Evolutionary conservation across 2,797 vertebrate genomes (phyloP), one percentile per base, ranked within the genome.

Genomic region (Acridotheres tristis): DNA sequence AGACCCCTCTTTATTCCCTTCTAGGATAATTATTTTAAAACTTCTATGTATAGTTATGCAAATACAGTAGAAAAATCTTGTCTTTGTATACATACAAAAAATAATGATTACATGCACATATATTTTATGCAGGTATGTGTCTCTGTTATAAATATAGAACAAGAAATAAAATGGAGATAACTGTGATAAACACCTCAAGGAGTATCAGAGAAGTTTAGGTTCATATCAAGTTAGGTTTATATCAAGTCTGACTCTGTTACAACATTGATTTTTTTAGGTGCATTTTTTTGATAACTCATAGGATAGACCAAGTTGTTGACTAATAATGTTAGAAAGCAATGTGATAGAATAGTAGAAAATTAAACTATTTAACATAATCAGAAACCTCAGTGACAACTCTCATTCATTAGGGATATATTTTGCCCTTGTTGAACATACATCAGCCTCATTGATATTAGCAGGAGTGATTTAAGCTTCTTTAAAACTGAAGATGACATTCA

Each of bases 401-500:
- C 21, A 76, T 67, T 75, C 40, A 53, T 69, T 62, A 80, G 25
- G 58, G 34, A 51, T 55, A 16, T 42, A 63, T 87, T 73, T 96
- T 69, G 29, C 51, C 51, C 40, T 73, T 93, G 26, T 34, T 90
- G n/a, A 93, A 57, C 40, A 69, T 34, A 59, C 12, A 57, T 43
- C 40, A 66, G 55, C 40, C n/a, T 76, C 74, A 72, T 22, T 87
- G 74, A 55, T 79, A 93, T 54, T 69, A 89, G 68, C 11, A 34
- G 45, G 14, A 72, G 26, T 57, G 23, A 93, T 89, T 84, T 73
- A 55, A 36, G 45, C 36, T 26, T 26, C 22, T 61, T 88, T 67
- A 78, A 93, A 92, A 74, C 16, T 67, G 47, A 86, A 75, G 27
- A 78, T 42, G 62, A 72, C 40, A 88, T 90, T 91, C 88, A 93